These are phyloP conservation scores for Stenchaetothrips biformis DNA, from an alignment of 2,888 invertebrate species.

Conservation along the genomic window DNA sequence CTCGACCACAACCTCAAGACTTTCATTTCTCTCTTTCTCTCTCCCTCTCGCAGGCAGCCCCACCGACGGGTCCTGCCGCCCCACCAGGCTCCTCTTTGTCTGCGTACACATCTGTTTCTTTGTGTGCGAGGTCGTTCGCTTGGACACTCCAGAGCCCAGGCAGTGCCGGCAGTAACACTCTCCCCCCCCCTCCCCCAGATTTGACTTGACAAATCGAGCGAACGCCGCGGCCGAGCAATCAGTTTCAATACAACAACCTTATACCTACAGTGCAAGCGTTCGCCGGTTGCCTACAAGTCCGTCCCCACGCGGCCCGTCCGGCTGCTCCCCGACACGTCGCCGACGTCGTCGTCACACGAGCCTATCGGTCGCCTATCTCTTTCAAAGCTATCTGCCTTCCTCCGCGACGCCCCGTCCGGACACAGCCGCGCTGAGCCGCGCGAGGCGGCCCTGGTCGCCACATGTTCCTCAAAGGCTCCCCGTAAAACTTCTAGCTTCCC, in stretches of 20 bases:
- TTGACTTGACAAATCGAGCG: neutral
- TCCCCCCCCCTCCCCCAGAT: no score
- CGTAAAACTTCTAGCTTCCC: neutral
- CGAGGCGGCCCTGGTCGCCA: neutral
- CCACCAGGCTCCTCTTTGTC: neutral
- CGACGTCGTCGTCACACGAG: neutral
- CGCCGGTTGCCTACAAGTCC: neutral
- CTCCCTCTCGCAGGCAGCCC: no score
- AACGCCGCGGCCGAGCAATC: neutral
- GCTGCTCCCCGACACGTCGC: neutral
- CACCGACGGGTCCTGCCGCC: no score
- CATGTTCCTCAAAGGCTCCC: neutral
- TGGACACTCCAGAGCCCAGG: neutral
- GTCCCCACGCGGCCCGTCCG: neutral
- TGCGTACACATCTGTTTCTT: conserved; percentile 3
- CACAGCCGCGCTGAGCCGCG: neutral
- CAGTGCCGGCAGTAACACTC: no score
- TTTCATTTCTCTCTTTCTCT: no score
- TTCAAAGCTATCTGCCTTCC: neutral
- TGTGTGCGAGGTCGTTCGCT: neutral
- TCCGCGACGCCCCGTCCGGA: neutral
- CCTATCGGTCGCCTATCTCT: neutral
- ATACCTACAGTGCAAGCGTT: no score
- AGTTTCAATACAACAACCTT: no score
- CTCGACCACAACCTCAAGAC: no score